Percentiles rank a stretch among this genome's conserved stretches.
Evolutionary conservation across 2,888 invertebrate species (phyloP).

Genomic region (Dynastes grantii): DNA sequence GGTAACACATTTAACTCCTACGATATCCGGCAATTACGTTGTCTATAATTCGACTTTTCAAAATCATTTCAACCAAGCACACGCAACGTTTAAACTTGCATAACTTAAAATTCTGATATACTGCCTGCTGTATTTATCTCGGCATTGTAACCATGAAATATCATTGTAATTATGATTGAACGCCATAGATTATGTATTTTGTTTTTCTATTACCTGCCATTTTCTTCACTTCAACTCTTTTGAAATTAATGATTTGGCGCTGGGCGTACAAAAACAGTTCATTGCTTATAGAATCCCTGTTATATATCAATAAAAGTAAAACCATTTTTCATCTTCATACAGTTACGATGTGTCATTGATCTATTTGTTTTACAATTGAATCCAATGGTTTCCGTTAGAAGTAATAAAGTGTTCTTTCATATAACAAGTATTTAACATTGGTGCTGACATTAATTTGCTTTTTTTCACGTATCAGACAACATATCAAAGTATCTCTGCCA

Average conservation of each 20-base stretch:
- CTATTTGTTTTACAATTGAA: constrained; percentile 46
- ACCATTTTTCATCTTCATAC: constrained; percentile 37
- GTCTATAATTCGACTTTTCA: constrained; percentile 43
- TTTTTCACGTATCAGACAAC: constrained; percentile 22
- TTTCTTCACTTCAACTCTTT: constrained; percentile 47
- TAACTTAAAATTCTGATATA: background rate
- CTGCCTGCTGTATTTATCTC: background rate
- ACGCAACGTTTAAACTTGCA: background rate
- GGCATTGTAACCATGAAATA: constrained; percentile 37
- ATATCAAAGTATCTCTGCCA: background rate
- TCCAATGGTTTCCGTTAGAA: constrained; percentile 44
- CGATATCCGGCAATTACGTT: constrained; percentile 46
- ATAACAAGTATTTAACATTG: constrained; percentile 35
- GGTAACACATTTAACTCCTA: constrained; percentile 37
- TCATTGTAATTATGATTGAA: constrained; percentile 48
- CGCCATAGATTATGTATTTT: constrained; percentile 35
- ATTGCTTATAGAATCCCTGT: constrained; percentile 29
- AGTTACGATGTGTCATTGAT: constrained; percentile 44
- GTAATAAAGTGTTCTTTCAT: constrained; percentile 33
- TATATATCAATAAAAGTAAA: constrained; percentile 46
- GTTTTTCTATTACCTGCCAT: constrained; percentile 26
- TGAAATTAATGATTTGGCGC: constrained; percentile 42
- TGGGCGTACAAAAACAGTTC: constrained; percentile 36
- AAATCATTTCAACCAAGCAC: constrained; percentile 4
- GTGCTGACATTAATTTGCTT: constrained; percentile 35